Conservation (phyloP, 2,113 vertebrate species). For the Etheostoma cragini region DNA sequence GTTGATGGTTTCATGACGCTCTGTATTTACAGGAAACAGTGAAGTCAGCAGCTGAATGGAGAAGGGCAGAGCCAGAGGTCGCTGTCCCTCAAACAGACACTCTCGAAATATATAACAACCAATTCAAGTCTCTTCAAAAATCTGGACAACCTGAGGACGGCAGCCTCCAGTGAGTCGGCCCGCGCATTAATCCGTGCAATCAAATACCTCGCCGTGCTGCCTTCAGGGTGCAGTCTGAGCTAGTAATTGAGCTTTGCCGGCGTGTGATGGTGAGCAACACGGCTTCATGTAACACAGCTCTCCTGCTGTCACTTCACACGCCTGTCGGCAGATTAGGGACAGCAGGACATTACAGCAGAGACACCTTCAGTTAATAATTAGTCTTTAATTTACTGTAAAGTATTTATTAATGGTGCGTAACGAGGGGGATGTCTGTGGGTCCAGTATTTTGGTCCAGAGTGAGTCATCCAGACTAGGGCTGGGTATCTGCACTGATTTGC, state of each 20-base stretch:
- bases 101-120: neutral
- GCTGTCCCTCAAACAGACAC: neutral
- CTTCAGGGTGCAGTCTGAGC: neutral
- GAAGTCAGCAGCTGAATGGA: neutral
- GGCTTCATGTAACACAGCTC: neutral
- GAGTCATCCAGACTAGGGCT: too few relatives aligned
- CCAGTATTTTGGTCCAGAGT: neutral
- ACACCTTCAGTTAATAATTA: neutral
- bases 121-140: neutral
- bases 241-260: neutral
- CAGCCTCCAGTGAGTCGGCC: too few relatives aligned
- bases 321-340: neutral
- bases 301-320: conserved; percentile 4
- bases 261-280: conserved; percentile 8
- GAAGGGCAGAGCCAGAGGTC: neutral
- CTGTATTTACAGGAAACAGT: neutral
- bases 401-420: neutral
- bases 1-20: neutral
- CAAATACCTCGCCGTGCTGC: neutral
- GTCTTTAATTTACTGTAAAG: neutral
- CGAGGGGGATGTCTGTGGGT: neutral
- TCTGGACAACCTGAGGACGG: neutral
- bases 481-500: too few relatives aligned
- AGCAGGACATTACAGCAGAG: neutral
- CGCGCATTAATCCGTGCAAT: neutral